phyloP scores from a whole-genome alignment of 2,797 vertebrate species.

The Premnoplex brunnescens region DNA sequence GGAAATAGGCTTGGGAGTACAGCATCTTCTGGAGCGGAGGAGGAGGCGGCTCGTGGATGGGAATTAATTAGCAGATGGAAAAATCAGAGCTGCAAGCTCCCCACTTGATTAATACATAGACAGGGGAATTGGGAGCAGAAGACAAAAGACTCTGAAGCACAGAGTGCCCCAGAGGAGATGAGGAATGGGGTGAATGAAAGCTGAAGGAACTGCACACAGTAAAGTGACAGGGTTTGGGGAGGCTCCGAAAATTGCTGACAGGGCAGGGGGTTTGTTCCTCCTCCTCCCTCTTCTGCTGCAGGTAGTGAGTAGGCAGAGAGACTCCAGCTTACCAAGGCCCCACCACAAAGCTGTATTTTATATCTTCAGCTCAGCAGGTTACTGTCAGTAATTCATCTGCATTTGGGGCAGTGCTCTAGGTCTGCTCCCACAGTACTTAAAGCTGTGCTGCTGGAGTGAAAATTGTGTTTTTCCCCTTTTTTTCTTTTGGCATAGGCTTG shows the following conservation, averaged over 20 bases:
- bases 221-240: not conserved
- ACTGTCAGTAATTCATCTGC: not conserved
- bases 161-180: not conserved
- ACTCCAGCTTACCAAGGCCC: not conserved
- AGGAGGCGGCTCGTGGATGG: not conserved
- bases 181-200: not conserved
- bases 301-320: not conserved
- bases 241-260: not conserved
- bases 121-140: not conserved
- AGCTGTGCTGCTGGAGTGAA: slow-evolving; percentile 1
- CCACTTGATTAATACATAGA: not conserved
- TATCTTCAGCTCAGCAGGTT: not conserved
- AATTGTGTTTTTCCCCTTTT: slow-evolving; percentile 30
- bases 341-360: not conserved
- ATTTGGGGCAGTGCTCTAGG: not conserved
- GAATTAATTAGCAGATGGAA: slow-evolving; percentile 12
- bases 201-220: not conserved
- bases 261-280: fast-evolving
- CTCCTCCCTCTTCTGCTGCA: not conserved
- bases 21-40: not conserved
- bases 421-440: slow-evolving; percentile 2
- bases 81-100: not conserved
- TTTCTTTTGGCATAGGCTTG: slow-evolving; percentile 35
- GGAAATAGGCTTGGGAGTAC: not conserved
- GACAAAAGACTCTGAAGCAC: not conserved